Evolutionary conservation across 2,797 vertebrate species (phyloP).

Genomic region (Paedocypris micromegethes): DNA sequence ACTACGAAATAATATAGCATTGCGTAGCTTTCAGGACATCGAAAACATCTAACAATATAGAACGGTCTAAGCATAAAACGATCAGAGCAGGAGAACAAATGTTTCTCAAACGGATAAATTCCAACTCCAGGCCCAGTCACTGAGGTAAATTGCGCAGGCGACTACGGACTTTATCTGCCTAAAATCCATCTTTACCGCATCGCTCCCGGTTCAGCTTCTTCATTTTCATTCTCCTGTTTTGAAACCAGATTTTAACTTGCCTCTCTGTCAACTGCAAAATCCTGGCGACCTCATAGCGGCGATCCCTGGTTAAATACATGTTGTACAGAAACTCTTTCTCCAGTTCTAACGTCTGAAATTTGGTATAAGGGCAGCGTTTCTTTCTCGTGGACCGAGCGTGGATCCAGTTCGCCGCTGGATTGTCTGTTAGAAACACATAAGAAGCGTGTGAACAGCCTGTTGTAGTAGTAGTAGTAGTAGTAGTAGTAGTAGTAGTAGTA

Average conservation of each 20-base stretch:
- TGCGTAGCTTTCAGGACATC: too few species aligned
- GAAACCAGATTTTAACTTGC: slow-evolving; percentile 99
- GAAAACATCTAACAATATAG: too few species aligned
- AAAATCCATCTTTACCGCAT: slow-evolving; percentile 70
- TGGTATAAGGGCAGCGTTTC: slow-evolving; percentile 97
- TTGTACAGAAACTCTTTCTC: slow-evolving; percentile 99
- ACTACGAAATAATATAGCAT: too few species aligned
- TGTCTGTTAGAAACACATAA: slow-evolving; percentile 69
- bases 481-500: too few species aligned
- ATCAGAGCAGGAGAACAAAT: too few species aligned
- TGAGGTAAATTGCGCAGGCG: slow-evolving; percentile 29
- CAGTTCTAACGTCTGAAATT: slow-evolving; percentile 97
- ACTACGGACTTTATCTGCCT: slow-evolving; percentile 55
- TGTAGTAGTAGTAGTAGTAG: too few species aligned
- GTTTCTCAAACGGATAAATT: too few species aligned
- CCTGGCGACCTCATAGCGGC: slow-evolving; percentile 94
- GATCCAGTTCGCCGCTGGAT: slow-evolving; percentile 97
- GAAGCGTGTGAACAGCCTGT: slow-evolving; percentile 17
- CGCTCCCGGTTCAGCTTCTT: slow-evolving; percentile 98
- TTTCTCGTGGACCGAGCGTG: slow-evolving; percentile 95
- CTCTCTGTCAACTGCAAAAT: slow-evolving; percentile 96
- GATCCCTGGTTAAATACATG: slow-evolving; percentile 97
- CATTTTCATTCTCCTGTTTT: slow-evolving; percentile 99
- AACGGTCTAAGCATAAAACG: too few species aligned
- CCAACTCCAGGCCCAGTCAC: not conserved